phyloP scores from a whole-genome alignment of 1,140 invertebrate species.

The Pteromalus puparum region DNA sequence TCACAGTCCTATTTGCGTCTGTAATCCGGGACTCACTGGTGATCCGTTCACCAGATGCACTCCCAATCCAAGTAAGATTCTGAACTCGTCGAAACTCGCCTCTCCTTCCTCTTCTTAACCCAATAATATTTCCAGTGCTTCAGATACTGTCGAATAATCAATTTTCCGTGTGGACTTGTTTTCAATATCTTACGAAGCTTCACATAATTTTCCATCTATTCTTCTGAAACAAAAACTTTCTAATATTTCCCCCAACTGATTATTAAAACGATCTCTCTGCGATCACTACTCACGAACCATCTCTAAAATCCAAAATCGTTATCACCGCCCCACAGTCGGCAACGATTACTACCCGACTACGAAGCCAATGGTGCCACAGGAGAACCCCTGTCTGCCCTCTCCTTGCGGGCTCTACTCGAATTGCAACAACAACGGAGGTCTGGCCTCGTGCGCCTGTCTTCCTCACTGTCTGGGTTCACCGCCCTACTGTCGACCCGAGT shows the following conservation, averaged over 20 bases:
- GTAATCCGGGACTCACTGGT: conserved; percentile 79
- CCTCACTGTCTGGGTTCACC: conserved; percentile 75
- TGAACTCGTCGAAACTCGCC: neutral
- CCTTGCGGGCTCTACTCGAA: conserved; percentile 73
- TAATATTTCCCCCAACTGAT: no score
- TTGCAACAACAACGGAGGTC: conserved; percentile 69
- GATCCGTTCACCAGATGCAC: conserved; percentile 80
- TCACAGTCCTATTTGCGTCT: conserved; percentile 82
- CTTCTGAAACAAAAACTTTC: no score
- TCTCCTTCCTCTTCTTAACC: conserved; percentile 70
- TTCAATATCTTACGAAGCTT: no score
- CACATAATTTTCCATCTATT: no score
- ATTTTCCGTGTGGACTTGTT: no score
- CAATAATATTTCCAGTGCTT: conserved; percentile 6
- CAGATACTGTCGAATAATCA: neutral
- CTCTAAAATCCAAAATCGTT: neutral
- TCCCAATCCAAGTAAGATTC: conserved; percentile 68
- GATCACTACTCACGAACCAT: no score
- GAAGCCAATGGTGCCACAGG: neutral
- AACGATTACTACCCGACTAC: neutral
- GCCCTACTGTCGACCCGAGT: conserved; percentile 74
- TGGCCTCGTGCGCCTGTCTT: conserved; percentile 72
- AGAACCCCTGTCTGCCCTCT: conserved; percentile 70
- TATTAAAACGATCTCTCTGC: no score
- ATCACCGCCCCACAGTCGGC: neutral